Percentiles rank a stretch among this genome's conserved stretches.
Conservation (phyloP, 2,888 invertebrate genomes). For the Pristionchus japonicus region DNA sequence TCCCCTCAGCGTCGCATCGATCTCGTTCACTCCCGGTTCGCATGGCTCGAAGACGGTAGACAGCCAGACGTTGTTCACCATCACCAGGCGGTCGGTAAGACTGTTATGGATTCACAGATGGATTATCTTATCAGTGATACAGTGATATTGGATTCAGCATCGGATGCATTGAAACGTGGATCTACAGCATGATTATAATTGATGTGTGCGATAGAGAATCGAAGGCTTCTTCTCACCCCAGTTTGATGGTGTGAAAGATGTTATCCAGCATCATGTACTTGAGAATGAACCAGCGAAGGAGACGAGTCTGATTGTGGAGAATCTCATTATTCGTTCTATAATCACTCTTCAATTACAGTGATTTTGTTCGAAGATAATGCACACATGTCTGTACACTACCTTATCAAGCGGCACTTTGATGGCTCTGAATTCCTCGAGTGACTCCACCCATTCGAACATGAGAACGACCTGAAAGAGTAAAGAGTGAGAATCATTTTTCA, state of each 20-base stretch:
- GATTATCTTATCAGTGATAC: too few relatives aligned
- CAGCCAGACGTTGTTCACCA: constrained; percentile 39
- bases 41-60: not conserved
- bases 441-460: constrained; percentile 73
- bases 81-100: constrained; percentile 9
- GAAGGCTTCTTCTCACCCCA: constrained; percentile 50
- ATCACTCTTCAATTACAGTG: too few relatives aligned
- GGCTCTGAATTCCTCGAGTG: constrained; percentile 66
- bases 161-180: too few relatives aligned
- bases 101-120: not conserved
- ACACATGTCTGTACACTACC: too few relatives aligned
- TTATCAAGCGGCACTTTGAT: constrained; percentile 67
- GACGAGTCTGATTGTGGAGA: constrained; percentile 55
- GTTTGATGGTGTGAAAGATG: constrained; percentile 69
- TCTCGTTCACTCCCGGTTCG: not conserved
- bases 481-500: not conserved
- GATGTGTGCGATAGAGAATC: not conserved
- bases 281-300: constrained; percentile 67
- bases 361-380: too few relatives aligned
- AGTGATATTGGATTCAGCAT: too few relatives aligned
- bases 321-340: not conserved
- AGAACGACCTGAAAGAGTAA: constrained; percentile 57
- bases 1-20: not conserved
- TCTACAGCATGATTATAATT: too few relatives aligned
- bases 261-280: constrained; percentile 71